Evolutionary conservation across 2,113 vertebrate species (phyloP), one percentile per base, ranked within the genome.

Genomic region (Centropristis striata): DNA sequence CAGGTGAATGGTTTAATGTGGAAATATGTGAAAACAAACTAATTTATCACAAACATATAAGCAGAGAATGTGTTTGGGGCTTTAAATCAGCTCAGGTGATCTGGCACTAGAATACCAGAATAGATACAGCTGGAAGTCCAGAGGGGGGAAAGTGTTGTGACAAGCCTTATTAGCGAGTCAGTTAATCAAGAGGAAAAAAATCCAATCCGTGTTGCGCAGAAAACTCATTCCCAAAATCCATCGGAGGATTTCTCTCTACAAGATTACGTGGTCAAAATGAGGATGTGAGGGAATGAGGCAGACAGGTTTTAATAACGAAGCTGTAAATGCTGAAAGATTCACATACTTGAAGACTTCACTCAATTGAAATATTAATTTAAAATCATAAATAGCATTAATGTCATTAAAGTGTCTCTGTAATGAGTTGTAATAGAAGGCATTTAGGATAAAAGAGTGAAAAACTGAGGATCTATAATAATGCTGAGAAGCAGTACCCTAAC

Each of bases 101-200:
- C 44, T 36, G 59, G 47, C 42, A 72, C 23, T 5, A 37, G 13
- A 51, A 63, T 16, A 65, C 16, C 28, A 46, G 21, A 65, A 53
- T 32, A 39, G n/a, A 70, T 55, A 32, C 10, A 2, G 32, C 46
- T 50, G 57, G 18, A 47, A 37, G 58, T 86, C 67, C 37, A 75
- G 68, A 59, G 67, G 51, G 60, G 63, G 65, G 42, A 78, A 60
- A 67, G 55, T 69, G 72, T 66, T 74, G 78, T 85, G 89, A 78
- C 68, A 82, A 55, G 59, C 44, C 68, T 53, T 81, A 80, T 84
- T 84, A 88, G 51, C 0, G 8, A 78, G 72, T 36, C 39, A 71
- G 80, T 80, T 89, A 71, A 90, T 85, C 70, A 81, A 60, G 53
- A 64, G 63, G 44, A 32, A 41, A 75, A 32, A 32, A 57, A 81